A percentile compares a stretch with the other conserved stretches of the same genome.
These are phyloP conservation scores for Orchesella flavescens DNA, from an alignment of 2,888 invertebrate species.

Conservation along the genomic window DNA sequence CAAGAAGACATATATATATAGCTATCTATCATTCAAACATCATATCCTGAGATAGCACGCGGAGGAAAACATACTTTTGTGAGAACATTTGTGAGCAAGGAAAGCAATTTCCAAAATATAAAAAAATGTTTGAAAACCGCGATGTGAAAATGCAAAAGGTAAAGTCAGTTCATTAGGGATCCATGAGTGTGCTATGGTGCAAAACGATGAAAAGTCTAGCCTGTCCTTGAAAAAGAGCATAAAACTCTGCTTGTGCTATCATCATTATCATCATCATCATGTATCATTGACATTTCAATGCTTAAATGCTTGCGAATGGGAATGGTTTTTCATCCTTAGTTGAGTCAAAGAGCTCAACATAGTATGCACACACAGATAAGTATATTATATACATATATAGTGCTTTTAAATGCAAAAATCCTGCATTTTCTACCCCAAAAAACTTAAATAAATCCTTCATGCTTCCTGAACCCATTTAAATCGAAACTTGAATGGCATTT, in stretches of 20 bases:
- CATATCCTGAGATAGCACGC: not conserved
- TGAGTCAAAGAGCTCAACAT: too few species aligned
- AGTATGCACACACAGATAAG: too few species aligned
- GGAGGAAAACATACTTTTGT: too few species aligned
- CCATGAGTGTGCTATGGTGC: not conserved
- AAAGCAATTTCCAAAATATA: conserved; percentile 36
- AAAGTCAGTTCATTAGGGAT: conserved; percentile 18
- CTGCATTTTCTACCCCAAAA: too few species aligned
- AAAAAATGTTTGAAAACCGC: conserved; percentile 40
- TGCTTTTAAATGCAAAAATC: too few species aligned
- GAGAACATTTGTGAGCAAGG: not conserved
- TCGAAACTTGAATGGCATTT: conserved; percentile 33
- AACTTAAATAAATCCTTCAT: too few species aligned
- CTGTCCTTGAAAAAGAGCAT: conserved; percentile 51
- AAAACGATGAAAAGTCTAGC: not conserved
- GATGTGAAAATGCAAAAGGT: conserved; percentile 31
- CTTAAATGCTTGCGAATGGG: conserved; percentile 5
- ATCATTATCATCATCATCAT: conserved; percentile 6
- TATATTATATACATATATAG: too few species aligned
- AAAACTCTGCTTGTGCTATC: conserved; percentile 34
- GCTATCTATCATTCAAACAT: not conserved
- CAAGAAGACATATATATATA: not conserved
- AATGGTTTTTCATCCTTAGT: too few species aligned
- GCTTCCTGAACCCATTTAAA: too few species aligned
- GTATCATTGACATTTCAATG: conserved; percentile 45